Conservation (phyloP, 2,888 invertebrate genomes). For the Rutpela maculata region DNA sequence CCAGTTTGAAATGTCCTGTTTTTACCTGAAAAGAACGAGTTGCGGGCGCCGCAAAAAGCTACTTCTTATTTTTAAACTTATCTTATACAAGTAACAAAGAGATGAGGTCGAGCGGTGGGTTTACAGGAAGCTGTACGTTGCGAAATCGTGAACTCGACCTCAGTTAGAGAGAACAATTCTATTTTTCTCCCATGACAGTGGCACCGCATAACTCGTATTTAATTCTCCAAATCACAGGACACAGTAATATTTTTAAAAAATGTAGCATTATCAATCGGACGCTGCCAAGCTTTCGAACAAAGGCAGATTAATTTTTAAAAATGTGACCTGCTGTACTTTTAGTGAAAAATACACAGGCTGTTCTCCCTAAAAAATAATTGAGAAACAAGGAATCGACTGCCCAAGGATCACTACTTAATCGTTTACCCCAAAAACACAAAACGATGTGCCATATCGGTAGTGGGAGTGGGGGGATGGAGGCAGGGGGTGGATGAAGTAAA, state of each 20-base stretch:
- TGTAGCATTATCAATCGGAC: too few relatives aligned
- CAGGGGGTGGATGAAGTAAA: too few relatives aligned
- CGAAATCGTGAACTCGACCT: conserved; percentile 40
- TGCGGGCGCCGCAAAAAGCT: background rate
- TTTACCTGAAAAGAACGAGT: conserved; percentile 30
- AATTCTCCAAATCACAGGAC: background rate
- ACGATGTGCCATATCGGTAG: too few relatives aligned
- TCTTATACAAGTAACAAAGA: conserved; percentile 12
- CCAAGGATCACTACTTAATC: too few relatives aligned
- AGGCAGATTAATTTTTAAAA: too few relatives aligned
- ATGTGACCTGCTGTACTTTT: too few relatives aligned
- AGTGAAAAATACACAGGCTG: too few relatives aligned
- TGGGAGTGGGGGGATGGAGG: too few relatives aligned
- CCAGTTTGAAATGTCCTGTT: conserved; percentile 2
- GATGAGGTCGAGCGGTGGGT: conserved; percentile 24
- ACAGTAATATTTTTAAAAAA: background rate
- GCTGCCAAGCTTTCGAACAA: too few relatives aligned
- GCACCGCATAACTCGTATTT: background rate
- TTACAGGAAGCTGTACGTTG: conserved; percentile 33
- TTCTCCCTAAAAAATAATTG: too few relatives aligned
- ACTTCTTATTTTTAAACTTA: conserved; percentile 10
- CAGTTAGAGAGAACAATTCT: conserved; percentile 28
- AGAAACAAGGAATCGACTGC: too few relatives aligned
- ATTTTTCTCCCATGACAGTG: conserved; percentile 21
- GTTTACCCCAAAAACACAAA: too few relatives aligned